Evolutionary conservation across 1,140 invertebrate species (phyloP).

Genomic region (Drosophila miranda): DNA sequence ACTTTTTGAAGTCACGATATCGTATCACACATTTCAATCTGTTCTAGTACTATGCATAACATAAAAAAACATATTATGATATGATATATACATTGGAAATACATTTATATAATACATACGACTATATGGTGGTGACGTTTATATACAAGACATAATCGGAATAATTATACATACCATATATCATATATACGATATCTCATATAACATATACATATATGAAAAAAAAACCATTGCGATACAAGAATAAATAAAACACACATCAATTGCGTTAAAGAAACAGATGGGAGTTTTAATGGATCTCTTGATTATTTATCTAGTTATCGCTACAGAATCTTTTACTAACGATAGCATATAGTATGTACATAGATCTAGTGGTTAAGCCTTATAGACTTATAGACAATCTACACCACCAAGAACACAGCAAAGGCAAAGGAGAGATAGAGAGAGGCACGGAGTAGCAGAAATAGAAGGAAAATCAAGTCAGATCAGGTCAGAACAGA

Average conservation of each 20-base stretch:
- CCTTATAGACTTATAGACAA: constrained; percentile 50
- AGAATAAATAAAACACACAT: constrained; percentile 74
- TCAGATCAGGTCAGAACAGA: constrained; percentile 32
- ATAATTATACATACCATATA: constrained; percentile 70
- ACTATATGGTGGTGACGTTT: constrained; percentile 36
- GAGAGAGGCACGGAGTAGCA: constrained; percentile 19
- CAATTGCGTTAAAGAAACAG: constrained; percentile 39
- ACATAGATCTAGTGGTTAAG: constrained; percentile 30
- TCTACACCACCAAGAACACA: constrained; percentile 61
- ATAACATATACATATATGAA: constrained; percentile 64
- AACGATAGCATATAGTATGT: constrained; percentile 6
- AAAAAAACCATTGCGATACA: constrained; percentile 55
- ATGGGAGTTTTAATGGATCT: background rate
- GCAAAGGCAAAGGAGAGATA: constrained; percentile 10
- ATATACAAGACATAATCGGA: constrained; percentile 65
- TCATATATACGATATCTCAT: constrained; percentile 62
- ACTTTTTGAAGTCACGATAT: constrained; percentile 32
- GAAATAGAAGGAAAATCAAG: constrained; percentile 25
- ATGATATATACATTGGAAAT: constrained; percentile 51
- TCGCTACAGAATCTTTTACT: no score
- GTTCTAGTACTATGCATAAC: constrained; percentile 53
- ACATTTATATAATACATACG: constrained; percentile 40
- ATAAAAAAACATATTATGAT: constrained; percentile 29
- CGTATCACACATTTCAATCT: constrained; percentile 57
- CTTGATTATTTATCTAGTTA: background rate